Conservation (phyloP, 2,113 vertebrate genomes). For the Cercopithecus mona region DNA sequence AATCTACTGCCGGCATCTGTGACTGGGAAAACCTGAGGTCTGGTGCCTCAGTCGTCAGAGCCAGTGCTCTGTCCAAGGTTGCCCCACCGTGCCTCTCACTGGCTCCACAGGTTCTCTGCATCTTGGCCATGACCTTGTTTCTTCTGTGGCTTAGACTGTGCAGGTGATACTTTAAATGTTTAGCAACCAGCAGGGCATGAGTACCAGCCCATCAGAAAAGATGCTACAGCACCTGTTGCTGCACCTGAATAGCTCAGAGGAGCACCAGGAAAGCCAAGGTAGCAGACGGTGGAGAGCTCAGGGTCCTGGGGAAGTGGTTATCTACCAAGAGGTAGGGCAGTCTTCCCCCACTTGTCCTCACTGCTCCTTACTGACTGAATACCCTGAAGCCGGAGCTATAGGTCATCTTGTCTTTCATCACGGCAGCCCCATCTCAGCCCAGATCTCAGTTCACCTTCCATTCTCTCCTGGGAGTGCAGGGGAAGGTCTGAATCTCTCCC, state of each 20-base stretch:
- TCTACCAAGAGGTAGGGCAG: no score
- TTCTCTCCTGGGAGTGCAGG: not conserved
- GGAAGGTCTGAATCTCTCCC: not conserved
- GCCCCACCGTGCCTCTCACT: no score
- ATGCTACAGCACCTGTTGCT: not conserved
- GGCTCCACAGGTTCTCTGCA: not conserved
- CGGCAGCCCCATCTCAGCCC: not conserved
- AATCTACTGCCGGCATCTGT: not conserved
- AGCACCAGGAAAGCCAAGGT: not conserved
- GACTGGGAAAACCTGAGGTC: not conserved
- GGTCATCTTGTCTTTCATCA: not conserved
- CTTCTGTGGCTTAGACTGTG: not conserved
- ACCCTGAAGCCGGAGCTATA: not conserved
- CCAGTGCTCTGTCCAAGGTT: not conserved
- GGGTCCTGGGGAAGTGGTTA: not conserved
- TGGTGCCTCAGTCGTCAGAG: not conserved
- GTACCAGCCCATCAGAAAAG: not conserved
- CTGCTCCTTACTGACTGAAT: not conserved
- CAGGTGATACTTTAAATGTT: not conserved
- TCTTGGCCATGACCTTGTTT: not conserved
- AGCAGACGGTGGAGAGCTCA: not conserved
- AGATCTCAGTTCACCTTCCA: not conserved
- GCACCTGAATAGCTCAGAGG: no score
- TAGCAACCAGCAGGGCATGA: not conserved
- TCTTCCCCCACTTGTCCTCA: not conserved